Evolutionary conservation across 1,140 invertebrate genomes (phyloP), one percentile per base, ranked within the genome.

Genomic region (Whitmania pigra): DNA sequence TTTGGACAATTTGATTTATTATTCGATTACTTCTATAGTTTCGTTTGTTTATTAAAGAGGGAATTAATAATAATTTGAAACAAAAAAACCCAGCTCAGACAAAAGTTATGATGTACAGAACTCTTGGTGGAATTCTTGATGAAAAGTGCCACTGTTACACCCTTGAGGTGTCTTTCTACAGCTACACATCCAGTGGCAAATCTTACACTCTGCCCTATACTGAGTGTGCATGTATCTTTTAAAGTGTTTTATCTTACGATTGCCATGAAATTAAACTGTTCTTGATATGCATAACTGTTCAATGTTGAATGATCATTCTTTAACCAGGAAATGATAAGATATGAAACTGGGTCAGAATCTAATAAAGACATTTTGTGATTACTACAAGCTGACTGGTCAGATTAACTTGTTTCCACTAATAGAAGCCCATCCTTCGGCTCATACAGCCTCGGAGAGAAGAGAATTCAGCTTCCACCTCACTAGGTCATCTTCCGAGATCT

Each of bases 151-250:
- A 93, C 78, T 89, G 88, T 68, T 93, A 93, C 82, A 91, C 90
- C 0, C 79, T 93, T 74, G 86, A 94, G 78, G 89, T 91, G 0
- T 94, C 92, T 0, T 88, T 94, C 85, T 89, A 88, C 74, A 92
- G 91, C 20, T 91, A 92, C 77, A 79, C 79, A n/a, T 86, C 85
- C 60, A 84, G 86, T 53, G 86, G 84, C 43, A 85, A 74, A 69
- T 85, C 85, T 0, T 85, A 90, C 18, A 76, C 81, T 13, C 76
- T 79, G 73, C 88, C 90, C 0, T 94, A 94, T 79, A 93, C 89
- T 53, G 91, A 94, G 84, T 91, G 93, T 77, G 88, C 87, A 74
- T 94, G 91, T 94, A 91, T 91, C 89, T 88, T 90, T 89, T 84
- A 49, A 43, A 67, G 27, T 43, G 20, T 15, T 54, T 20, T 25